A percentile compares a stretch with the other conserved stretches of the same genome.
Conservation (phyloP, 2,797 vertebrate species). For the Pangasius macronema region DNA sequence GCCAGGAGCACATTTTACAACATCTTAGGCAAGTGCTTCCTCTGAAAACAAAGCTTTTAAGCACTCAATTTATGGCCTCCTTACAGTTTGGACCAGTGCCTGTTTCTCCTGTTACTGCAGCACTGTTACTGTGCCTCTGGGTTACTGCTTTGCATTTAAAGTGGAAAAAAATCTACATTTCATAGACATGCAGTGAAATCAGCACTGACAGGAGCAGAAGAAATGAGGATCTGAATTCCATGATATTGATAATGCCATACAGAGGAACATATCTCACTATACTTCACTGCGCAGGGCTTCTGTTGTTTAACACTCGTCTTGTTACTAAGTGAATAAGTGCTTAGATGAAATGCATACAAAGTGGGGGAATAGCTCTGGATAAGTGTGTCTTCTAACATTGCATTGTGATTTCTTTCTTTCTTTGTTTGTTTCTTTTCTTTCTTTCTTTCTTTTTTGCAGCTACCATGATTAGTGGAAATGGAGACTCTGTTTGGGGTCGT, state of each 20-base stretch:
- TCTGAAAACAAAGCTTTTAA: conserved; percentile 69
- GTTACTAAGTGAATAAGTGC: conserved; percentile 27
- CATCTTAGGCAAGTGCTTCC: conserved; percentile 63
- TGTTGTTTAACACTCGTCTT: not conserved
- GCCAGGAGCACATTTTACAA: conserved; percentile 65
- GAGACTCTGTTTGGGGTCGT: conserved; percentile 44
- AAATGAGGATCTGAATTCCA: conserved; percentile 50
- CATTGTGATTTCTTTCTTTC: conserved; percentile 53
- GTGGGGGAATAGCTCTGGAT: not conserved
- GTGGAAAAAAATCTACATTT: conserved; percentile 40
- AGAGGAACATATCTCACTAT: conserved; percentile 57
- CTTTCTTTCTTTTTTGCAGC: conserved; percentile 24
- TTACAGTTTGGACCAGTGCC: conserved; percentile 48
- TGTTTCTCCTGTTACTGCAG: conserved; percentile 45
- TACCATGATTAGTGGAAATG: conserved; percentile 34
- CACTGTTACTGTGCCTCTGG: conserved; percentile 38
- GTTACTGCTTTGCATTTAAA: conserved; percentile 43
- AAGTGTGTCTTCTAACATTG: not conserved
- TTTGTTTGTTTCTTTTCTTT: conserved; percentile 55
- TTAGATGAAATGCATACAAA: not conserved
- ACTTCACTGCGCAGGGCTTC: not conserved
- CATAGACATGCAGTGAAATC: conserved; percentile 53
- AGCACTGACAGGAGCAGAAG: conserved; percentile 24
- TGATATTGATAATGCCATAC: conserved; percentile 58
- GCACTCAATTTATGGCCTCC: conserved; percentile 49